Conservation (phyloP, 2,888 invertebrate species). For the Empis stercorea region DNA sequence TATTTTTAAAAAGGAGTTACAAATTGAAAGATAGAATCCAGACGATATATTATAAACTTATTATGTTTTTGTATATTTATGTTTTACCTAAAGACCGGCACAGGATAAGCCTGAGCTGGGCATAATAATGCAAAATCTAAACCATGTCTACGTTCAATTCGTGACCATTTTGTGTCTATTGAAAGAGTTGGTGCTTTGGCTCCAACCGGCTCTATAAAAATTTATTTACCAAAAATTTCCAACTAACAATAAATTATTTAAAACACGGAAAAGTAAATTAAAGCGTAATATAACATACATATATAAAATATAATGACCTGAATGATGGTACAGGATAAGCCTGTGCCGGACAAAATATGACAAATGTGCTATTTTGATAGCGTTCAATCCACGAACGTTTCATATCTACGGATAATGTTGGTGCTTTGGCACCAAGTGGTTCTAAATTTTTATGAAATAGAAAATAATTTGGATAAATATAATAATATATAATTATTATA, state of each 20-base stretch:
- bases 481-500: constrained; percentile 27
- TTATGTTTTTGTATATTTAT: too few relatives aligned
- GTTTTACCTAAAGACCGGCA: constrained; percentile 36
- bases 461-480: too few relatives aligned
- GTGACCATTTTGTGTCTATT: constrained; percentile 52
- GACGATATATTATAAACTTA: too few relatives aligned
- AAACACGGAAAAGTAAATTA: not conserved
- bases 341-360: constrained; percentile 63
- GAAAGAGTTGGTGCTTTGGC: constrained; percentile 60
- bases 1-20: too few relatives aligned
- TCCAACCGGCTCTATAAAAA: constrained; percentile 48
- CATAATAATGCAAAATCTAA: constrained; percentile 22
- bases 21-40: too few relatives aligned
- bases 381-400: constrained; percentile 42
- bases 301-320: too few relatives aligned
- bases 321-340: constrained; percentile 57
- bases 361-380: constrained; percentile 47
- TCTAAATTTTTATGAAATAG: constrained; percentile 28
- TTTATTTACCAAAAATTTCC: not conserved
- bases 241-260: constrained; percentile 1
- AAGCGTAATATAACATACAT: too few relatives aligned
- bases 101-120: constrained; percentile 38
- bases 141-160: constrained; percentile 37
- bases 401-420: constrained; percentile 44
- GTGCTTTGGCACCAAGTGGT: constrained; percentile 46